Base-by-base conservation (phyloP, 2,113 vertebrate species). In the Triplophysa siluroides region DNA sequence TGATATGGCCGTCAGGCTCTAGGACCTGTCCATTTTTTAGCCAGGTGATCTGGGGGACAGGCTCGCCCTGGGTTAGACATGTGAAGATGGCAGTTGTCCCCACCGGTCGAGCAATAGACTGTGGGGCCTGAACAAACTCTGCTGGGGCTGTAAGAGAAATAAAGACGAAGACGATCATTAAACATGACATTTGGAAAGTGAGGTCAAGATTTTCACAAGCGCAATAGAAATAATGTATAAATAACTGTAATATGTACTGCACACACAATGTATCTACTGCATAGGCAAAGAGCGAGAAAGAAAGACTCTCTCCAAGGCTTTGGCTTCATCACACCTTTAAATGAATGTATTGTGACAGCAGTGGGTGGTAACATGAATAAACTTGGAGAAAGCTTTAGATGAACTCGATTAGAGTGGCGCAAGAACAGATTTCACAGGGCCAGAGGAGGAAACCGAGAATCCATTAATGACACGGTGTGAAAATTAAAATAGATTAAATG, bases 51-150 rank as follows among this genome's bases (percentile, higher is more conserved):
- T 97, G 95, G 0, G 98, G 98, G 0, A 94, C 92, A 0, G 97
- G 97, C 41, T 98, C 97, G 0, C 97, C 98, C 86, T 96, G 96
- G 0, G 94, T 97, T 81, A 98, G 93, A 13, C 98, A 99, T 0
- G 96, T 99, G 86, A 99, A 99, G 91, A 98, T 95, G 82, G 98
- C 98, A 0, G 94, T 97, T 60, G 97, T 98, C 80, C 98, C 97
- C 1, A 95, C 92, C 0, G 97, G 97, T 41, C 98, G 93, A 63
- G 97, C 93, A 47, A 99, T 94, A 83, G 98, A 99, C 92, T 99
- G 98, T 0, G 98, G 98, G 24, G 96, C 91, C 89, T 98, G 97
- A 70, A 98, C 92, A 47, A 99, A 99, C 90, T 98, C 94, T 8
- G 97, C 97, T 0, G 97, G 97, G 21, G 97, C 97, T 99, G 89